Evolutionary conservation across 2,888 invertebrate genomes (phyloP), one percentile per base, ranked within the genome.

Genomic region (Caenorhabditis plicata): DNA sequence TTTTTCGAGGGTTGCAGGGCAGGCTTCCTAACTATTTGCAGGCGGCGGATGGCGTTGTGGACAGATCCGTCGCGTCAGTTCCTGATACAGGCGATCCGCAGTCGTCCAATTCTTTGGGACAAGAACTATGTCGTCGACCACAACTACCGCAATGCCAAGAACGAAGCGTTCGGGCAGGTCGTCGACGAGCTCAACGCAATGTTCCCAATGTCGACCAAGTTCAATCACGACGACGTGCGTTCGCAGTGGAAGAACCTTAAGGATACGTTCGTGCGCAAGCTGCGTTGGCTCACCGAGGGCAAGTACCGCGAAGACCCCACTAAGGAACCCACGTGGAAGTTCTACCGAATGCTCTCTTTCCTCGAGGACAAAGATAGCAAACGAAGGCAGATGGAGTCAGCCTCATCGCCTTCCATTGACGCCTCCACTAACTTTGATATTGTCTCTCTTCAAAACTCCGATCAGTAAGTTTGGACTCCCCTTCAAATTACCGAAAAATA

Each of bases 231-330:
- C 42, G 72, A 72, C 43, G 63, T 72, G 17, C 47, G 69, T 23
- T 60, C 65, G 3, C 72, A 72, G 41, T 72, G 69, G 69, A 72
- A 72, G 47, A 72, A 72, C 44, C 54, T 72, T 15, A 72, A 72
- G 41, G 72, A 72, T 45, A 72, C 72, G 17, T 72, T 64, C 32
- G 65, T 69, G 3, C 50, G 72, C 9, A 72, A 72, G 46, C 64
- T 62, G 19, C 56, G 72, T 35, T 72, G 70, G 60, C 46, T 70
- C 11, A 64, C 55, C 36, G 68, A 66, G 46, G 72, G 72, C 39
- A 72, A 70, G 51, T 69, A 68, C 25, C 29, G 43, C 2, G 65
- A 70, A 26, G 72, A 72, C 31, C 52, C 65, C 8, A 53, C 49
- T 17, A 70, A 72, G 20, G 72, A 70, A 29, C 70, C 70, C 7